These are phyloP conservation scores for Oreochromis grahami DNA, from an alignment of 2,797 vertebrate genomes.

Conservation along the genomic window DNA sequence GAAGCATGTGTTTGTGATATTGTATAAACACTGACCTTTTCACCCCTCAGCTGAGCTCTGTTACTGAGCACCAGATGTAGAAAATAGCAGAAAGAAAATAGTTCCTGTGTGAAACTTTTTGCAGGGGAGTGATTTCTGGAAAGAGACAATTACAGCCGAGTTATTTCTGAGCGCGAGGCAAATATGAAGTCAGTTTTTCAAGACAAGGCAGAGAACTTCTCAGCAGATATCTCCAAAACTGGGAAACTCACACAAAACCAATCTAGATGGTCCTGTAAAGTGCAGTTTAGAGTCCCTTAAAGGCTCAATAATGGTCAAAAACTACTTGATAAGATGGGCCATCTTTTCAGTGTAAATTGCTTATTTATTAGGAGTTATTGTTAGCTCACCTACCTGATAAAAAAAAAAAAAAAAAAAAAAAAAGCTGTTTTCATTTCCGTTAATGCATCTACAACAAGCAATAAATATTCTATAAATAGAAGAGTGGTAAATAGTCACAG, in stretches of 20 bases:
- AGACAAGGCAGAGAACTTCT: background rate
- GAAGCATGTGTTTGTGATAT: accelerated
- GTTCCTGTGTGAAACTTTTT: background rate
- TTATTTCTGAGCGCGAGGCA: background rate
- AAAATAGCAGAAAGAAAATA: background rate
- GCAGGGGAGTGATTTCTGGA: background rate
- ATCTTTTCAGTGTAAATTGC: background rate
- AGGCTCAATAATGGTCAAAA: background rate
- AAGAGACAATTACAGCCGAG: background rate
- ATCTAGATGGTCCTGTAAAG: accelerated
- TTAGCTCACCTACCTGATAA: background rate
- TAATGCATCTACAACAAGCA: background rate
- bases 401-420: background rate
- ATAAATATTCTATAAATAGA: slow-evolving; percentile 36
- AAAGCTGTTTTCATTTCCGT: no score
- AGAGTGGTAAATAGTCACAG: slow-evolving; percentile 10
- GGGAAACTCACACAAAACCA: accelerated
- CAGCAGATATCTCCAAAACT: background rate
- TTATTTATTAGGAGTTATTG: background rate
- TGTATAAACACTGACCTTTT: background rate
- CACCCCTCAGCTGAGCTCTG: background rate
- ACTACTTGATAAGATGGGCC: background rate
- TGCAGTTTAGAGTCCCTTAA: background rate
- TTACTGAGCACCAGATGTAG: background rate
- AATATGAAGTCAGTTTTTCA: background rate